These are phyloP conservation scores for Sinopyrophorus schimmeli DNA, from an alignment of 2,888 invertebrate genomes.

Conservation along the genomic window DNA sequence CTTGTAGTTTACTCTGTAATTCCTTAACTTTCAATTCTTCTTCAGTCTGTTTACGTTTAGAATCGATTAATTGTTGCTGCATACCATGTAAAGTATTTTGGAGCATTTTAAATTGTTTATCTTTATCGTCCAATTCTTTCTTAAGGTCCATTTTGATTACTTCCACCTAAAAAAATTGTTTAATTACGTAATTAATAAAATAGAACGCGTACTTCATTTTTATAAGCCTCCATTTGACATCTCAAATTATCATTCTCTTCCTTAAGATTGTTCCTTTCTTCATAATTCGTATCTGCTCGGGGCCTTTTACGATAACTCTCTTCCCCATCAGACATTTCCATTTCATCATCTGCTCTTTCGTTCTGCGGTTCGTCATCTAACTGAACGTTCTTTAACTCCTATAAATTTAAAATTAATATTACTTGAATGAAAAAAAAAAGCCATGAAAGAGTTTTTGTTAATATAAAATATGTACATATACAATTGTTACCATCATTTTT, in stretches of 20 bases:
- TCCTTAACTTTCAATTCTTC: conserved; percentile 61
- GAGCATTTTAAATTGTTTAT: conserved; percentile 77
- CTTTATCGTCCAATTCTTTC: conserved; percentile 79
- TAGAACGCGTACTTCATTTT: conserved; percentile 74
- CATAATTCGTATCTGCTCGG: conserved; percentile 37
- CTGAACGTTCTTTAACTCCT: conserved; percentile 72
- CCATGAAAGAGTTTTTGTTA: no score
- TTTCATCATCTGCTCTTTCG: conserved; percentile 77
- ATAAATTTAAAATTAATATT: no score
- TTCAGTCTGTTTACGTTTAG: conserved; percentile 59
- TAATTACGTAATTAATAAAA: no score
- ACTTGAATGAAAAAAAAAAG: no score
- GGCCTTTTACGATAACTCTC: conserved; percentile 54
- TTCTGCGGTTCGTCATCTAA: conserved; percentile 64
- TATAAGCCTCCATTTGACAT: conserved; percentile 91
- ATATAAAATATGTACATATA: conserved; percentile 18
- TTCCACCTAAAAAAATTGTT: conserved; percentile 70
- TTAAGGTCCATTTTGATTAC: conserved; percentile 80
- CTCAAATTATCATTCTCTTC: conserved; percentile 89
- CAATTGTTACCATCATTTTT: conserved; percentile 17
- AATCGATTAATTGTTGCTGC: conserved; percentile 64
- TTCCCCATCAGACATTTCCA: conserved; percentile 84
- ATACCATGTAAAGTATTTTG: conserved; percentile 67
- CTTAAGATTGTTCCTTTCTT: conserved; percentile 54
- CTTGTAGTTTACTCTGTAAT: conserved; percentile 50